Conservation (phyloP, 2,113 vertebrate species). For the Sebastes schlegelii region DNA sequence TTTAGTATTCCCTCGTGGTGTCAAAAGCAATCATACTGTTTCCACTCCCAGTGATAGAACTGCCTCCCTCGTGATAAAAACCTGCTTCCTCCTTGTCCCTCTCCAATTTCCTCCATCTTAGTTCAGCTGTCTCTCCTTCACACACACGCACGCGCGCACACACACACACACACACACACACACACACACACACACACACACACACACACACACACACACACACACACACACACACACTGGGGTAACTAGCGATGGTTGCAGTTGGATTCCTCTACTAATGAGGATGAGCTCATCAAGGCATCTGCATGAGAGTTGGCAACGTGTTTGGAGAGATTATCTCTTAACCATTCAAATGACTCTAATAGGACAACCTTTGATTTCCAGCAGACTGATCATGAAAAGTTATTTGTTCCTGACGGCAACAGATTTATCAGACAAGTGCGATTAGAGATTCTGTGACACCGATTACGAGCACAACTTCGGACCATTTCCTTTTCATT, state of each 20-base stretch:
- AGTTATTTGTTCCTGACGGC: conserved; percentile 16
- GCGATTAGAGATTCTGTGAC: conserved; percentile 27
- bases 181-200: background rate
- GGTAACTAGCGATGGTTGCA: conserved; percentile 48
- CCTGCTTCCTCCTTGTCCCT: conserved; percentile 51
- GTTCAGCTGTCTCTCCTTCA: conserved; percentile 35
- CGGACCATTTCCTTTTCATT: conserved; percentile 23
- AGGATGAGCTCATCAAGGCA: conserved; percentile 65
- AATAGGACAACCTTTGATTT: conserved; percentile 60
- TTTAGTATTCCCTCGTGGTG: conserved; percentile 55
- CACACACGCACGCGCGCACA: background rate
- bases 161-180: background rate
- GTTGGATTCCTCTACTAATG: conserved; percentile 67
- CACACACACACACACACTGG: background rate
- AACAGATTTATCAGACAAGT: conserved; percentile 4
- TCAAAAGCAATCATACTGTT: conserved; percentile 72
- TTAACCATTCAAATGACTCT: conserved; percentile 54
- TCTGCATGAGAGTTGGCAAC: conserved; percentile 49
- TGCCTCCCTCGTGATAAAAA: conserved; percentile 62
- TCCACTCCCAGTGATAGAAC: conserved; percentile 51
- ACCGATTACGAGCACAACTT: background rate
- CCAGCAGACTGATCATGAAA: conserved; percentile 45
- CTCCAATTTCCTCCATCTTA: conserved; percentile 64
- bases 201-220: background rate
- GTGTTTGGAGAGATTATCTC: conserved; percentile 56